phyloP scores from a whole-genome alignment of 2,113 vertebrate genomes.

The Calonectris borealis region DNA sequence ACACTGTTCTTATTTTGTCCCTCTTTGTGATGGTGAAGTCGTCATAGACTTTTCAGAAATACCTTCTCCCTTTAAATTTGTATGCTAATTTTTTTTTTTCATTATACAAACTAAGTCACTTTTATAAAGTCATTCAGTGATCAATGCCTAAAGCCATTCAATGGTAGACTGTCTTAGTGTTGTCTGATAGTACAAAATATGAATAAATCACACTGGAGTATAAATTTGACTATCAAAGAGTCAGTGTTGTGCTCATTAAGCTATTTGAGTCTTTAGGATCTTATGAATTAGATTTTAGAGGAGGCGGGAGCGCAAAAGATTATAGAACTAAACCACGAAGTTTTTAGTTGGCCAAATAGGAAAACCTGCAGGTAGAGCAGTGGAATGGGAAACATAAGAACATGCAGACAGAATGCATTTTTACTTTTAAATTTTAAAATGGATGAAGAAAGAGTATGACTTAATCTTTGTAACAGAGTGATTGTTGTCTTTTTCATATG shows the following conservation, averaged over 20 bases:
- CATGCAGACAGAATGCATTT: background rate
- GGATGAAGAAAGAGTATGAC: background rate
- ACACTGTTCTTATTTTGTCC: background rate
- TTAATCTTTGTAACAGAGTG: background rate
- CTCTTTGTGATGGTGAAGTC: background rate
- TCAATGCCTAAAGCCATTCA: background rate
- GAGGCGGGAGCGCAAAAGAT: background rate
- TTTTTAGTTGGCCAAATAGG: background rate
- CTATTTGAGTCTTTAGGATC: background rate
- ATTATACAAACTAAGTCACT: background rate
- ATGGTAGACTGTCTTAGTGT: background rate
- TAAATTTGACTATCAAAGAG: background rate
- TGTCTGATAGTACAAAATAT: background rate
- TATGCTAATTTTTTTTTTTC: background rate
- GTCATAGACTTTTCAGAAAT: background rate
- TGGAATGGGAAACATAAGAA: background rate
- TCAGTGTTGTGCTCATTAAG: background rate
- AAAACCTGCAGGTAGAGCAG: background rate
- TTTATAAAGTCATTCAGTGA: background rate
- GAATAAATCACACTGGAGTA: background rate
- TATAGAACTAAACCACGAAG: background rate
- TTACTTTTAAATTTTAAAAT: background rate
- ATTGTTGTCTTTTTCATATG: conserved; percentile 7
- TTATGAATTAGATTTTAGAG: conserved; percentile 31
- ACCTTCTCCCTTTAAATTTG: background rate